Conservation (phyloP, 2,113 vertebrate genomes). For the Crotalus horridus region DNA sequence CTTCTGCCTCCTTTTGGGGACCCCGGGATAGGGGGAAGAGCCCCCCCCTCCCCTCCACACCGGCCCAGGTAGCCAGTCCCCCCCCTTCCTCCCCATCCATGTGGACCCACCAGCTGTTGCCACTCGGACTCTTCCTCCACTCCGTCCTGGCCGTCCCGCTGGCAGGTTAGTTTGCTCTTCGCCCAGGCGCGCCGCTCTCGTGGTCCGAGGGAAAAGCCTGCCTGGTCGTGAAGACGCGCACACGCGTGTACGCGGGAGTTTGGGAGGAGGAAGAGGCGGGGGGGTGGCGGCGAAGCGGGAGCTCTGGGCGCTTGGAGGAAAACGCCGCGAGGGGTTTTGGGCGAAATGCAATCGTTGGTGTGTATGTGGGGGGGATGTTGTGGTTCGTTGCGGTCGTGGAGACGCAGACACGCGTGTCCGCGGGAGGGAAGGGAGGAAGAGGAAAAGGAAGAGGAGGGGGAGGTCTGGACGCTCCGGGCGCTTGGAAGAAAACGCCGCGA, state of each 20-base stretch:
- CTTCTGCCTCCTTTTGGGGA: slow-evolving; percentile 51
- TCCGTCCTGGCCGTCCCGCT: slow-evolving; percentile 58
- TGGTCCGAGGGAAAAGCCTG: background rate
- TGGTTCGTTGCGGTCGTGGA: background rate
- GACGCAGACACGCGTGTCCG: background rate
- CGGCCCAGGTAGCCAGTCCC: background rate
- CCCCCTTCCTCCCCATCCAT: slow-evolving; percentile 54
- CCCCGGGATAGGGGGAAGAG: slow-evolving; percentile 11
- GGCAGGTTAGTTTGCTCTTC: slow-evolving; percentile 67
- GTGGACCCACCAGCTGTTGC: slow-evolving; percentile 69
- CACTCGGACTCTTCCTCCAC: slow-evolving; percentile 69
- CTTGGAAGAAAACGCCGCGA: background rate
- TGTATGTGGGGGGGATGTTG: too few relatives aligned
- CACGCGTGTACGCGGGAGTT: background rate
- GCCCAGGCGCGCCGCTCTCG: background rate
- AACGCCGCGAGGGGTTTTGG: background rate
- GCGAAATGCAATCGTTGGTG: background rate
- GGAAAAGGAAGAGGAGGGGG: too few relatives aligned
- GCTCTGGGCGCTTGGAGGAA: background rate
- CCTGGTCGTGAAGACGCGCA: background rate
- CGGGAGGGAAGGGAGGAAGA: background rate
- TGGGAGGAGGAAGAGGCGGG: too few relatives aligned
- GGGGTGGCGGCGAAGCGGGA: background rate
- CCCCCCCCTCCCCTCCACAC: background rate
- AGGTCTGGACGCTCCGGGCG: background rate